These are phyloP conservation scores for Tachina fera DNA, from an alignment of 2,888 invertebrate genomes.

Conservation along the genomic window DNA sequence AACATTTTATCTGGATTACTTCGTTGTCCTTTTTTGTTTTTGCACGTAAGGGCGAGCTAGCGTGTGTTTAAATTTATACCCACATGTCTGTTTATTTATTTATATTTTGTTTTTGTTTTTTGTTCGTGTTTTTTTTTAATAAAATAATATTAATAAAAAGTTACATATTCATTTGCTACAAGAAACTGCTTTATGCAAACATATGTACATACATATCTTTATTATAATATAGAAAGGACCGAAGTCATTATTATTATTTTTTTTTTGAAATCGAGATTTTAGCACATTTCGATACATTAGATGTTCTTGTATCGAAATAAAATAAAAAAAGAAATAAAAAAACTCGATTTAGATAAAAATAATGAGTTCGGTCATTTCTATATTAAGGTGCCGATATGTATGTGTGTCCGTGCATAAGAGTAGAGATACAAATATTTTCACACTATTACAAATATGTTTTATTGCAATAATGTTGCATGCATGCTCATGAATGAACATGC, in stretches of 20 bases:
- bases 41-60: conserved; percentile 10
- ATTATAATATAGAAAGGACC: too few species aligned
- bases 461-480: conserved; percentile 60
- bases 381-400: background rate
- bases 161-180: conserved; percentile 15
- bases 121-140: background rate
- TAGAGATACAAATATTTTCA: background rate
- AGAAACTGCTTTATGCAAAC: conserved; percentile 4
- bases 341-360: too few species aligned
- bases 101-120: background rate
- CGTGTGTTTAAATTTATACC: conserved; percentile 41
- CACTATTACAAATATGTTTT: conserved; percentile 7
- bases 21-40: background rate
- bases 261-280: too few species aligned
- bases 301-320: too few species aligned
- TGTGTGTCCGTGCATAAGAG: background rate
- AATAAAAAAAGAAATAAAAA: too few species aligned
- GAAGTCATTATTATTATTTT: too few species aligned
- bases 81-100: background rate
- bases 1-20: background rate
- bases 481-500: conserved; percentile 49
- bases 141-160: background rate
- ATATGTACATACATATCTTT: background rate
- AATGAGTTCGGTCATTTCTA: too few species aligned
- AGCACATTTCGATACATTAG: too few species aligned